phyloP scores from a whole-genome alignment of 2,113 vertebrate genomes.

The Menidia beryllina region DNA sequence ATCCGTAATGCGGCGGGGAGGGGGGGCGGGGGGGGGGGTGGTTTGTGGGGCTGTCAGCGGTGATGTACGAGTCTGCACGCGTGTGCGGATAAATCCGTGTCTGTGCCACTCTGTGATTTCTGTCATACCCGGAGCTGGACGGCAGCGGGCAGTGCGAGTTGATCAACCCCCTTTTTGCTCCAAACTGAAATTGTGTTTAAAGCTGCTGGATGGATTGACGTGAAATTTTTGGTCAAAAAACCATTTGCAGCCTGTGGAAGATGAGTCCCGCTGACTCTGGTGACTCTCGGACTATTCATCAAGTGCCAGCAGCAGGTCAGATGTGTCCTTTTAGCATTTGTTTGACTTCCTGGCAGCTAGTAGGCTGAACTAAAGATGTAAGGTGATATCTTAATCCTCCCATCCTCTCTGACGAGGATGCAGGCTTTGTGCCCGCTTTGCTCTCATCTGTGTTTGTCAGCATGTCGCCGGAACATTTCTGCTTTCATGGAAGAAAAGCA shows the following conservation, averaged over 20 bases:
- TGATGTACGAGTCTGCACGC: conserved; percentile 21
- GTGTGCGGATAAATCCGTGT: conserved; percentile 19
- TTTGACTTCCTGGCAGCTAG: conserved; percentile 15
- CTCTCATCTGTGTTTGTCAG: conserved; percentile 47
- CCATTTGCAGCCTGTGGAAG: background rate
- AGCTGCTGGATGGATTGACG: background rate
- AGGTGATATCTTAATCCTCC: conserved; percentile 56
- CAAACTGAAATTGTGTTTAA: conserved; percentile 5
- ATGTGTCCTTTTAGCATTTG: conserved; percentile 17
- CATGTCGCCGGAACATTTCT: conserved; percentile 15
- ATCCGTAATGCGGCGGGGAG: conserved; percentile 37
- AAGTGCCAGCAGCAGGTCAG: conserved; percentile 3
- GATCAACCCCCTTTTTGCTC: conserved; percentile 5
- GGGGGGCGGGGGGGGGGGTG: no score
- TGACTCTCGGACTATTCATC: conserved; percentile 12
- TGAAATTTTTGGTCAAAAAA: conserved; percentile 6
- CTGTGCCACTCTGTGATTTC: conserved; percentile 29
- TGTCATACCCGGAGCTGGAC: background rate
- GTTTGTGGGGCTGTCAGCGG: conserved; percentile 11
- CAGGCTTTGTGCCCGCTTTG: conserved; percentile 36
- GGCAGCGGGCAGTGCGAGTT: background rate
- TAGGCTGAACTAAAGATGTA: conserved; percentile 22
- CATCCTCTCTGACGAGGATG: conserved; percentile 37
- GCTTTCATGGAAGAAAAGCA: conserved; percentile 6
- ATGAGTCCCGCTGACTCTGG: background rate